phyloP scores from a whole-genome alignment of 1,140 invertebrate species.

The Portunus trituberculatus region DNA sequence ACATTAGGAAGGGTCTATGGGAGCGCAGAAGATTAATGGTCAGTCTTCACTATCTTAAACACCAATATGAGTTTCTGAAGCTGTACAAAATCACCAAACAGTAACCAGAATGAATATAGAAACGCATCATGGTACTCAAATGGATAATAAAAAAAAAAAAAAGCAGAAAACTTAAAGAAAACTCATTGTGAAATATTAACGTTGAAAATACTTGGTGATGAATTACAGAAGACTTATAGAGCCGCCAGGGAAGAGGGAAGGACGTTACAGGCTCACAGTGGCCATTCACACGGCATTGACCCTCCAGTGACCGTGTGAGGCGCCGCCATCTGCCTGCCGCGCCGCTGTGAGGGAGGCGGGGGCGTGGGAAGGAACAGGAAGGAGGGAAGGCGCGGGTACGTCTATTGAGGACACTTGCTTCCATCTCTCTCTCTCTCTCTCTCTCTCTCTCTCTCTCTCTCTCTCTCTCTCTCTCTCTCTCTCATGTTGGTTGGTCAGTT shows the following conservation, averaged over 20 bases:
- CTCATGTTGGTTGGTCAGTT: neutral
- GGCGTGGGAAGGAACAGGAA: constrained; percentile 25
- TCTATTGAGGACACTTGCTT: neutral
- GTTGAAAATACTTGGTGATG: neutral
- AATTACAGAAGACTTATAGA: neutral
- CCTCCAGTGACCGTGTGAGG: neutral
- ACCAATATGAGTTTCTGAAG: too few species aligned
- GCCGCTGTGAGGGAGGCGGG: neutral
- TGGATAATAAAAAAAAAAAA: too few species aligned
- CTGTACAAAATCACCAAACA: too few species aligned
- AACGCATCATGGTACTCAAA: too few species aligned
- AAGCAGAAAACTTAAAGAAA: too few species aligned
- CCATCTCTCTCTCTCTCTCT: constrained; percentile 38
- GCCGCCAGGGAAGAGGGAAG: neutral
- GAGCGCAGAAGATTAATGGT: too few species aligned
- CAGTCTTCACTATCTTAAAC: too few species aligned
- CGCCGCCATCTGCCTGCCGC: constrained; percentile 25
- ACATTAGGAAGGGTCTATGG: too few species aligned
- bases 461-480: constrained; percentile 20
- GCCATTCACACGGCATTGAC: constrained; percentile 41
- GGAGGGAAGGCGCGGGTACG: neutral
- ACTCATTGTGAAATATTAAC: too few species aligned
- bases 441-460: constrained; percentile 50
- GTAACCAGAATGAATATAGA: too few species aligned
- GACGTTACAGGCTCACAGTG: neutral